Evolutionary conservation across 2,888 invertebrate species (phyloP).

Genomic region (Idaea dimidiata): DNA sequence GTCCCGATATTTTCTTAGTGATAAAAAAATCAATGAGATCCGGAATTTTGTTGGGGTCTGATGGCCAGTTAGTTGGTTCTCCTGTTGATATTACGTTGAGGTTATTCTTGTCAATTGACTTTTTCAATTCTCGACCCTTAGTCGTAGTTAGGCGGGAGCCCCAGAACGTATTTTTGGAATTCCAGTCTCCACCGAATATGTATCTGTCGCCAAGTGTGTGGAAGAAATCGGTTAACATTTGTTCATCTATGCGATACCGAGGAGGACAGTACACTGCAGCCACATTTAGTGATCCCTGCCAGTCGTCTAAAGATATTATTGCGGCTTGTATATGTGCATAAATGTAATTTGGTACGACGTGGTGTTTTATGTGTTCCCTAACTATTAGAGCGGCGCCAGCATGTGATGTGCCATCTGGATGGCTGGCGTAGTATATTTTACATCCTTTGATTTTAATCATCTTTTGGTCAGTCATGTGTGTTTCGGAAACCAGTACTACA

Average conservation of each 20-base stretch:
- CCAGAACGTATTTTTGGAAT: conserved; percentile 10
- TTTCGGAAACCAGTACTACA: conserved; percentile 24
- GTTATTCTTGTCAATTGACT: conserved; percentile 15
- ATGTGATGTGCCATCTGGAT: too few relatives aligned
- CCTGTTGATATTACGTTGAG: conserved; percentile 16
- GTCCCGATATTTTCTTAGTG: too few relatives aligned
- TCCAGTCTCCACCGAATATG: conserved; percentile 13
- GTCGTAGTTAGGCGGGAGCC: conserved; percentile 20
- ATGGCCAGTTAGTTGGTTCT: conserved; percentile 27
- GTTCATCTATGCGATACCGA: conserved; percentile 13
- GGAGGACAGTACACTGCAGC: conserved; percentile 19
- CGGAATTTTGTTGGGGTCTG: conserved; percentile 14
- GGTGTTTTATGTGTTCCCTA: too few relatives aligned
- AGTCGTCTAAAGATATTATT: neutral
- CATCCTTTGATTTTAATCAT: conserved; percentile 15
- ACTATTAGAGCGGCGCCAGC: too few relatives aligned
- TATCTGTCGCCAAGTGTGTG: conserved; percentile 12
- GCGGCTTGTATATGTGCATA: conserved; percentile 6
- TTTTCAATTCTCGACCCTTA: conserved; percentile 25
- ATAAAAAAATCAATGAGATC: too few relatives aligned
- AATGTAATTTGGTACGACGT: conserved; percentile 21
- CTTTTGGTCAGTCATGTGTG: conserved; percentile 17
- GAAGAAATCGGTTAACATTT: conserved; percentile 8
- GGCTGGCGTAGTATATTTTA: conserved; percentile 14
- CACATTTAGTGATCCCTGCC: conserved; percentile 8